phyloP scores from a whole-genome alignment of 2,113 vertebrate species.

The Manacus vitellinus region DNA sequence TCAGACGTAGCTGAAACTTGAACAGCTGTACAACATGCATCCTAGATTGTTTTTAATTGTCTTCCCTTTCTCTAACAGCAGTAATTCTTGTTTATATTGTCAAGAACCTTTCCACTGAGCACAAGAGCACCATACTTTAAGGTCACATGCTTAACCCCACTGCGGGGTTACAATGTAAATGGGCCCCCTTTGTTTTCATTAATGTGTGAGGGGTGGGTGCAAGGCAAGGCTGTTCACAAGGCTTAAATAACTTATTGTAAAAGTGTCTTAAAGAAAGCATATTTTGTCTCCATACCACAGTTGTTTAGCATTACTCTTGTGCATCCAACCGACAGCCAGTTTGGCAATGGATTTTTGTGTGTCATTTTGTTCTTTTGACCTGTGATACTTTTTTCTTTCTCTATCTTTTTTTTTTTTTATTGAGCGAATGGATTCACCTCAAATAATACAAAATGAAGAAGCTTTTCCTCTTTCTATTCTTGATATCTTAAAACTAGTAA shows the following conservation, averaged over 20 bases:
- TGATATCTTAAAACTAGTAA: background rate
- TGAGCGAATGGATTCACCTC: background rate
- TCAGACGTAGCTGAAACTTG: constrained; percentile 74
- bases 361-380: constrained; percentile 83
- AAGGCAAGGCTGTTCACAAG: constrained; percentile 53
- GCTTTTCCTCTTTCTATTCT: constrained; percentile 37
- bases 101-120: constrained; percentile 74
- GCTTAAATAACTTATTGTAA: constrained; percentile 81
- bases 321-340: constrained; percentile 69
- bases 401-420: background rate
- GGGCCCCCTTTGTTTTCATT: constrained; percentile 79
- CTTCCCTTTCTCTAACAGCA: constrained; percentile 79
- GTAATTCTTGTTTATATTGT: constrained; percentile 86
- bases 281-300: constrained; percentile 73
- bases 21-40: constrained; percentile 84
- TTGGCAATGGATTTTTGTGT: constrained; percentile 67
- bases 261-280: constrained; percentile 71
- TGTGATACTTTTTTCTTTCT: constrained; percentile 66
- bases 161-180: constrained; percentile 78
- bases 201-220: constrained; percentile 72
- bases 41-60: constrained; percentile 83
- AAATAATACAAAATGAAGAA: background rate
- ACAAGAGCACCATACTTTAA: constrained; percentile 78
- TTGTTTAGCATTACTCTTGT: constrained; percentile 74
- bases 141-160: constrained; percentile 84